Evolutionary conservation across 2,113 vertebrate species (phyloP), one percentile per base, ranked within the genome.

Genomic region (Coregonus clupeaformis): DNA sequence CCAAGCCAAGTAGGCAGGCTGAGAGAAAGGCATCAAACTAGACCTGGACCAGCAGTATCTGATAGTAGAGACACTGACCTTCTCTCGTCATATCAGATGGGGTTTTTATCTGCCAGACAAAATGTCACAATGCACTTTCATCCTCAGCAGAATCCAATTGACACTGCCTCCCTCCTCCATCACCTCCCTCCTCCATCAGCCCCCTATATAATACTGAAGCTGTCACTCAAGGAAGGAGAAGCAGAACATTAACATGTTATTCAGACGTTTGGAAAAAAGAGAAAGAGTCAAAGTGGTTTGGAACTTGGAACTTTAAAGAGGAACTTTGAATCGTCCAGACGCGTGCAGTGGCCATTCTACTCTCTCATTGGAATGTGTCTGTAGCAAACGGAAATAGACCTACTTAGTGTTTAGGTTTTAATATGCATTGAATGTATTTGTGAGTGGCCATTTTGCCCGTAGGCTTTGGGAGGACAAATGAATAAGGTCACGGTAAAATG

Each of bases 61-160:
- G 88, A 90, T 87, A 81, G 83, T 70, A 67, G 71, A 73, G 83
- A 86, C 79, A 71, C 82, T 93, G 90, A 92, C 92, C 92, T 92
- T 91, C 91, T 91, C 85, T 73, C 80, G 78, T 85, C 81, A 74
- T 91, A 90, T 91, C 90, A 87, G 90, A 91, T 90, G 80, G 82
- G 69, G 59, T 77, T 87, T 90, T 93, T 92, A 91, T 92, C 90
- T 87, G 80, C 80, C 85, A 86, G 87, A 89, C 87, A 88, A 79
- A 92, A 92, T 91, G 91, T 92, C 89, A 92, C 80, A 90, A 91
- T 86, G 82, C 87, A 81, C 84, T 88, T 91, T 84, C 83, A 87
- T 91, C 85, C 83, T 88, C 73, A 71, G 84, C 84, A 75, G 83
- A 89, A 87, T 89, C 86, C 78, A 85, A 90, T 82, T 89, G 86